Evolutionary conservation across 2,888 invertebrate genomes (phyloP).

Genomic region (Stenurella melanura): DNA sequence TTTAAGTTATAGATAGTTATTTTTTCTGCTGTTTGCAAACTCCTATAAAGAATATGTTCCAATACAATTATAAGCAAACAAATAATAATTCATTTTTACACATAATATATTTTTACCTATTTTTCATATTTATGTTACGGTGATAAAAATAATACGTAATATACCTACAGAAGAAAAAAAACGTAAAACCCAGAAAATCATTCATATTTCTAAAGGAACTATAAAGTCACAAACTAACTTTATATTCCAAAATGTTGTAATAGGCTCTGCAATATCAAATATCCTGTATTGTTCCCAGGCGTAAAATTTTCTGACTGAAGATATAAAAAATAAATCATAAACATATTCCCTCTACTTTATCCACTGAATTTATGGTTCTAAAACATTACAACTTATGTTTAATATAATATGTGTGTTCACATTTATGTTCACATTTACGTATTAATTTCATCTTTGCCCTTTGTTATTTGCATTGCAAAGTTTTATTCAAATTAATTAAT

Average conservation of each 20-base stretch:
- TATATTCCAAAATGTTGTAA: not conserved
- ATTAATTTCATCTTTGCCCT: not conserved
- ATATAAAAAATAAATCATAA: constrained; percentile 35
- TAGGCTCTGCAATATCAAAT: constrained; percentile 9
- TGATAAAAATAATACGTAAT: too few relatives aligned
- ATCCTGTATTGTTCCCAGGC: constrained; percentile 25
- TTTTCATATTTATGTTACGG: too few relatives aligned
- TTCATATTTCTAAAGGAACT: not conserved
- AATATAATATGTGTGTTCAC: constrained; percentile 16
- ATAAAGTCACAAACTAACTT: not conserved
- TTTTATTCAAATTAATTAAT: not conserved
- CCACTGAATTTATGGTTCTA: not conserved
- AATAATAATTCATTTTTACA: too few relatives aligned
- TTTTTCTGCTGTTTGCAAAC: too few relatives aligned
- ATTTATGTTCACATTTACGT: constrained; percentile 9
- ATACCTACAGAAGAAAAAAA: too few relatives aligned
- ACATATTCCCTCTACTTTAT: not conserved
- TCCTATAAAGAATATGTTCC: too few relatives aligned
- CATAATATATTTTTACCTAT: too few relatives aligned
- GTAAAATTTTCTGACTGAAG: constrained; percentile 26
- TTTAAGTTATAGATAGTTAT: too few relatives aligned
- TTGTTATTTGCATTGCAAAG: not conserved
- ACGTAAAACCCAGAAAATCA: too few relatives aligned
- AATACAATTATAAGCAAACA: too few relatives aligned
- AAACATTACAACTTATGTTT: not conserved